Base-by-base conservation (phyloP, 2,888 invertebrate genomes). In the Drosophila meridiana region DNA sequence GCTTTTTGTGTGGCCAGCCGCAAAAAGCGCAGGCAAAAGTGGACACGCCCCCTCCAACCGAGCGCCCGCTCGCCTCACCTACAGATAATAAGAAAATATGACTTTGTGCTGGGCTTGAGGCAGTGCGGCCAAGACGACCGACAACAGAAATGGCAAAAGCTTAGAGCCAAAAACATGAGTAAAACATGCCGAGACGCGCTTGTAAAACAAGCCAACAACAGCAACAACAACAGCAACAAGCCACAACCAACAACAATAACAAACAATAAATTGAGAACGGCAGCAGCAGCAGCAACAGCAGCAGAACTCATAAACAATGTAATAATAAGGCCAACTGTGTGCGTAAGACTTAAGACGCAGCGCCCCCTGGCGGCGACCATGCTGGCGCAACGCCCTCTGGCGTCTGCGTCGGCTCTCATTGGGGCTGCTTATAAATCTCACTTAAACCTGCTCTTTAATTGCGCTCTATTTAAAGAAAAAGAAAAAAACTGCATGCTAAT, bases 31-130 rank as follows among this genome's bases (percentile, higher is more conserved):
- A 66, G 20, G 78, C 62, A 67, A 76, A 82, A 76, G 43, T 63
- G 69, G 79, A 74, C 82, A 53, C 57, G 43, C 59, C 45, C 50
- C 55, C 34, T 28, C 30, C 30, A 14, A 9, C n/a, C 8, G 26
- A 0, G 14, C 20, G 5, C 2, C 45, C 6, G n/a, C 32, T n/a
- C 34, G 1, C 53, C 20, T 14, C 48, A 58, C 56, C 61, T 34
- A 62, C 69, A 86, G 78, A 89, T 87, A 87, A 90, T 87, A 89
- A 87, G 90, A 80, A 87, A 87, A 89, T 87, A 87, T 87, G 87
- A 87, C 89, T 87, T 80, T 80, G 69, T 69, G 68, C 38, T 64
- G 76, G 42, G 75, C 64, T 75, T 85, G 63, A 68, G 75, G 74
- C 69, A 48, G 55, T 74, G 70, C 75, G 73, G 69, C 79, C 76